Evolutionary conservation across 2,888 invertebrate genomes (phyloP), one percentile per base, ranked within the genome.

Genomic region (Spisula solida): DNA sequence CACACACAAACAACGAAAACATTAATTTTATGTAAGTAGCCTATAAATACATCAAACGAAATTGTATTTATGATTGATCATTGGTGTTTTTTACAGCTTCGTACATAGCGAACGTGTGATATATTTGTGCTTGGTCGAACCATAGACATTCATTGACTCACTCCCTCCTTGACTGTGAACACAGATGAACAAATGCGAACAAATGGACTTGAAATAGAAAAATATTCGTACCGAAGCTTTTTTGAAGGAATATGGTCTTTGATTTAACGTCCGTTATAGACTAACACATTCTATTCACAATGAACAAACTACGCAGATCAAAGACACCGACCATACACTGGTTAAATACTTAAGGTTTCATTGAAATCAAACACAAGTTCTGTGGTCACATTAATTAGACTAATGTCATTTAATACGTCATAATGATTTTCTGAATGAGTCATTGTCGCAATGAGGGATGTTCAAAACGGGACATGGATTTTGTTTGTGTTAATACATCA

Each of bases 381-480:
- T 66, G 60, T 66, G 60, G 25, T 66, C 25, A 66, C 25, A 66
- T 66, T 66, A 66, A 66, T 66, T 66, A 25, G 60, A 25, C 20
- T 10, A 25, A 66, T 25, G 60, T 25, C 60, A 66, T 12, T 25
- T 8, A 25, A 25, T 66, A n/a, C 60, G 10, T 25, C 25, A 25
- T 66, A 66, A 66, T 66, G 60, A 25, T 25, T 66, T 25, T 66
- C 10, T 66, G 60, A 66, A n/a, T 66, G 60, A 66, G 60, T 66
- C 60, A 66, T 66, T 66, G 25, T 66, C 25, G 12, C 1, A 6
- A 66, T 2, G 20, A 56, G 6, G 56, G 18, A 18, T 56, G 56
- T 20, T 5, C n/a, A 18, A 5, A 56, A 56, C 20, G 18, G 41
- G 8, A 41, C 8, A 2, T 41, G 41, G 41, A 41, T 2, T 41